These are phyloP conservation scores for Isurus oxyrinchus DNA, from an alignment of 2,113 vertebrate species.

Conservation along the genomic window DNA sequence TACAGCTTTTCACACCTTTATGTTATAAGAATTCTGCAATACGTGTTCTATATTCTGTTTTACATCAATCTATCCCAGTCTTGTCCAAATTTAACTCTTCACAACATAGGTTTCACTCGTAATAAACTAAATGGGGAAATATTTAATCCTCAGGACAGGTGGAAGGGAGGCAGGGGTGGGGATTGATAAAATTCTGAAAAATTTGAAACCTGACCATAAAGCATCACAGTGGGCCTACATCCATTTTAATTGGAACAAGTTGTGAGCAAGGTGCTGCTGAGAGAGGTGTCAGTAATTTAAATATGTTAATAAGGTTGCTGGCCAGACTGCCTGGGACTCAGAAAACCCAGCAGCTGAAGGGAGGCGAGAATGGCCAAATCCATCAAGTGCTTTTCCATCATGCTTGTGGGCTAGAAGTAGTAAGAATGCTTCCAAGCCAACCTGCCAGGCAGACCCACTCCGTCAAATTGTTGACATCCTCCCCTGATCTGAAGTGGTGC, in stretches of 20 bases:
- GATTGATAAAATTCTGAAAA: background rate
- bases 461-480: background rate
- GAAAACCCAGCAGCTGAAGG: background rate
- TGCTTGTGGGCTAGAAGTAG: background rate
- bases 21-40: constrained; percentile 1
- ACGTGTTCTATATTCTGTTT: background rate
- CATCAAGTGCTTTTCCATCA: background rate
- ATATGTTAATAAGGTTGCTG: background rate
- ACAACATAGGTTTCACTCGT: background rate
- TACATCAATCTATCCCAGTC: background rate
- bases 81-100: background rate
- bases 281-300: background rate
- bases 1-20: constrained; percentile 4
- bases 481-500: background rate
- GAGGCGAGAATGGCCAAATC: background rate
- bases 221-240: background rate
- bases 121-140: background rate
- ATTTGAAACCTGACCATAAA: background rate
- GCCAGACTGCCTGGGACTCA: background rate
- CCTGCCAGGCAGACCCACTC: background rate
- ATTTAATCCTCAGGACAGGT: background rate
- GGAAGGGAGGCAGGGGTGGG: background rate
- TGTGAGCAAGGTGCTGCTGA: background rate
- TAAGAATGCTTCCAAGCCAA: background rate
- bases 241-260: background rate